Evolutionary conservation across 2,888 invertebrate species (phyloP).

Genomic region (Chromoteleia sp.): DNA sequence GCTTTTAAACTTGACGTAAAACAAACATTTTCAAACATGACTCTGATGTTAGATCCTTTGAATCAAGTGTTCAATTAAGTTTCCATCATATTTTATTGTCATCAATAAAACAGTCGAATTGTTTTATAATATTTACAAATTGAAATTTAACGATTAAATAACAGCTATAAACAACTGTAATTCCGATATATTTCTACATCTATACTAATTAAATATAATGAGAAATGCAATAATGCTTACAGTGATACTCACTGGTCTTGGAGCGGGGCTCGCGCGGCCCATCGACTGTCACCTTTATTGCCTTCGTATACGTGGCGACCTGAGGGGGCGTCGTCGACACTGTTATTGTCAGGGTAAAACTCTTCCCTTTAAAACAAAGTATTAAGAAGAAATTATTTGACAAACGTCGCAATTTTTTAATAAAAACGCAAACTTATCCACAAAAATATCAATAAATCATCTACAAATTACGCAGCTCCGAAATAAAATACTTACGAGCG

Average conservation of each 20-base stretch:
- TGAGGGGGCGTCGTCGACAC: slow-evolving; percentile 98
- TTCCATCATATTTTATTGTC: too few relatives aligned
- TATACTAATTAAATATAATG: slow-evolving; percentile 52
- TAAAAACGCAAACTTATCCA: background rate
- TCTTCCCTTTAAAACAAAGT: slow-evolving; percentile 92
- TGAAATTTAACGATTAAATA: too few relatives aligned
- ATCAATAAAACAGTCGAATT: too few relatives aligned
- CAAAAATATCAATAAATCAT: too few relatives aligned
- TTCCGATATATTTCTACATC: background rate
- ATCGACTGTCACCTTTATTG: slow-evolving; percentile 99
- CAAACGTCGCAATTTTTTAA: slow-evolving; percentile 16
- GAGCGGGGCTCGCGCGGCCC: slow-evolving; percentile 98
- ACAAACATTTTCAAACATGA: too few relatives aligned
- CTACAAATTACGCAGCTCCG: too few relatives aligned
- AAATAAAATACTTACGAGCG: too few relatives aligned
- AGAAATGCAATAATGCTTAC: slow-evolving; percentile 82
- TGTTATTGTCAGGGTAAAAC: slow-evolving; percentile 98
- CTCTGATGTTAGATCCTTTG: too few relatives aligned
- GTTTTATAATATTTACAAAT: too few relatives aligned
- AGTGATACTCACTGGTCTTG: slow-evolving; percentile 93
- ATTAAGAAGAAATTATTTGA: slow-evolving; percentile 32
- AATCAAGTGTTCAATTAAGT: too few relatives aligned
- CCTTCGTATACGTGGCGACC: slow-evolving; percentile 97
- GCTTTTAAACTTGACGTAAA: too few relatives aligned
- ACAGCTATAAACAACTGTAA: background rate